Percentiles rank a stretch among this genome's conserved stretches.
Evolutionary conservation across 2,797 vertebrate genomes (phyloP).

Genomic region (Pseudochaenichthys georgianus): DNA sequence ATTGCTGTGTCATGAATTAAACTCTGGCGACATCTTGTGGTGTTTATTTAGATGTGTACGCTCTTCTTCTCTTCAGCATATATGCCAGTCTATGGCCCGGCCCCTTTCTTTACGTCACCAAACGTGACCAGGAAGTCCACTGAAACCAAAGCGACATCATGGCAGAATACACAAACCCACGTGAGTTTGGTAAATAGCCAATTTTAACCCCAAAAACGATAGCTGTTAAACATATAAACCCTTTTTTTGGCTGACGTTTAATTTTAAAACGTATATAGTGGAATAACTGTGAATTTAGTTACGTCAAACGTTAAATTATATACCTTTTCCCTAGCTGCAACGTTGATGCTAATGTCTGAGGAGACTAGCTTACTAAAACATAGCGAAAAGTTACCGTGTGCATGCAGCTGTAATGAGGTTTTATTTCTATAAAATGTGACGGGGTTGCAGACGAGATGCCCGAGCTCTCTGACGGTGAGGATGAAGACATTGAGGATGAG

Average conservation of each 20-base stretch:
- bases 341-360: neutral
- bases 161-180: constrained; percentile 80
- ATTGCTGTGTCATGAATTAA: too few species aligned
- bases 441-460: constrained; percentile 70
- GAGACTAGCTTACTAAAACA: neutral
- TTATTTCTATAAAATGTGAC: constrained; percentile 25
- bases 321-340: neutral
- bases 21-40: constrained; percentile 66
- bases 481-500: constrained; percentile 77
- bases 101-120: constrained; percentile 31
- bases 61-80: fast-evolving
- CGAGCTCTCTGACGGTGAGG: constrained; percentile 85
- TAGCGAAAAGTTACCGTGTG: fast-evolving
- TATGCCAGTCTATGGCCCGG: too few species aligned
- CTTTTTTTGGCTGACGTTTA: fast-evolving
- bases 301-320: neutral
- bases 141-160: constrained; percentile 70
- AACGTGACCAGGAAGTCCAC: constrained; percentile 79
- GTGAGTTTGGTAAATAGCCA: constrained; percentile 72
- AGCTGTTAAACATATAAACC: fast-evolving
- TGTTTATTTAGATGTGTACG: neutral
- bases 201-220: neutral
- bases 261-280: fast-evolving
- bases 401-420: neutral
- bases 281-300: neutral